Conservation (phyloP, 2,797 vertebrate genomes). For the Leptatherina wallacei region DNA sequence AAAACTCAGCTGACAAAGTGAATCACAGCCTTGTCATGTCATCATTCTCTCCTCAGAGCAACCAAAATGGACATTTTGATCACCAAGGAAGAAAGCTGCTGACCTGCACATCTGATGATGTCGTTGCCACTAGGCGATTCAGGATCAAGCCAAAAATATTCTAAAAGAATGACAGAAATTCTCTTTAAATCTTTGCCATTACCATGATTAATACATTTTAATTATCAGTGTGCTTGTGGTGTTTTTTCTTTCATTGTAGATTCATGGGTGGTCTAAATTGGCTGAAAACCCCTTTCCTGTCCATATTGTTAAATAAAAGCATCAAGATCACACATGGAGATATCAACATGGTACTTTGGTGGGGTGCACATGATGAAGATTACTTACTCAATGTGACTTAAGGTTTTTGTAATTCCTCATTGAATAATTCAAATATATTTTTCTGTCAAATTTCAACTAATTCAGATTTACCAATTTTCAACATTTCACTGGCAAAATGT, state of each 20-base stretch:
- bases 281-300: neutral
- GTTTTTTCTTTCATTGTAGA: neutral
- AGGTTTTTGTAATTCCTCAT: neutral
- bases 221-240: conserved; percentile 11
- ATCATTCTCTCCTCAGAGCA: conserved; percentile 51
- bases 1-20: conserved; percentile 1
- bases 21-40: neutral
- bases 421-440: neutral
- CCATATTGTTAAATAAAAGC: neutral
- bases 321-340: neutral
- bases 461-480: neutral
- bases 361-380: no score
- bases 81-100: conserved; percentile 73
- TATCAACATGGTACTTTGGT: no score
- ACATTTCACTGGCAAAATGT: neutral
- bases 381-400: neutral
- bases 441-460: neutral
- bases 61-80: conserved; percentile 74
- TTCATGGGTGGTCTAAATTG: neutral
- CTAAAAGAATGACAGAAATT: neutral
- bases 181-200: neutral
- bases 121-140: neutral
- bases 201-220: conserved; percentile 38
- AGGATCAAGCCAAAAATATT: neutral
- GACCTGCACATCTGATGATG: conserved; percentile 10